Evolutionary conservation across 2,888 invertebrate genomes (phyloP).

Genomic region (Ectobius pallidus): DNA sequence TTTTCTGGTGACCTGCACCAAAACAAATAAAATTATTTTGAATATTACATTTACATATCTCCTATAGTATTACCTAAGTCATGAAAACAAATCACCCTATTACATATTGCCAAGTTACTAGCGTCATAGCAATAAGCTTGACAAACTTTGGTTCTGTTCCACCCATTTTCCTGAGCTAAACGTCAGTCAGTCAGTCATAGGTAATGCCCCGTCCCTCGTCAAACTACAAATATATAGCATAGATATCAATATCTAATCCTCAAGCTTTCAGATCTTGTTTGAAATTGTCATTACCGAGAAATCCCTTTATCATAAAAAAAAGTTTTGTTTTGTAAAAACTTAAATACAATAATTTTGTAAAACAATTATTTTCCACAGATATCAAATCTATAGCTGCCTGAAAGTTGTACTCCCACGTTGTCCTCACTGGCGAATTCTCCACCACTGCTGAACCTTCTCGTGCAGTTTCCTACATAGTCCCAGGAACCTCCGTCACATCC

Average conservation of each 20-base stretch:
- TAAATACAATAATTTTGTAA: too few species aligned
- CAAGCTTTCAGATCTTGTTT: too few species aligned
- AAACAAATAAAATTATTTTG: conserved; percentile 36
- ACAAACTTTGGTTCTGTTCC: background rate
- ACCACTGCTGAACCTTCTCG: conserved; percentile 88
- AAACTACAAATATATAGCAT: too few species aligned
- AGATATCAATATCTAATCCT: too few species aligned
- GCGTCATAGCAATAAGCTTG: background rate
- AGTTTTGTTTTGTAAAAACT: too few species aligned
- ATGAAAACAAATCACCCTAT: conserved; percentile 33
- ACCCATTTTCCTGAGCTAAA: conserved; percentile 18
- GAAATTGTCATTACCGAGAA: too few species aligned
- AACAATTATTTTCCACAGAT: too few species aligned
- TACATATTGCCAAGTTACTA: conserved; percentile 27
- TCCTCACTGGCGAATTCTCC: conserved; percentile 58
- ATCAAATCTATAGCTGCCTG: too few species aligned
- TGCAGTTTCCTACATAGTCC: conserved; percentile 89
- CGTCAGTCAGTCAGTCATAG: background rate
- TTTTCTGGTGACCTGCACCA: conserved; percentile 40
- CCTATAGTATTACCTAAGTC: conserved; percentile 26
- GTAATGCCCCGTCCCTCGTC: too few species aligned
- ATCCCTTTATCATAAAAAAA: too few species aligned
- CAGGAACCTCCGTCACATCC: conserved; percentile 93
- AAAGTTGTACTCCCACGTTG: too few species aligned
- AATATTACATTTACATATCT: conserved; percentile 26